A percentile compares a stretch with the other conserved stretches of the same genome.
phyloP scores from a whole-genome alignment of 2,113 vertebrate species.

The Calyptomena viridis region DNA sequence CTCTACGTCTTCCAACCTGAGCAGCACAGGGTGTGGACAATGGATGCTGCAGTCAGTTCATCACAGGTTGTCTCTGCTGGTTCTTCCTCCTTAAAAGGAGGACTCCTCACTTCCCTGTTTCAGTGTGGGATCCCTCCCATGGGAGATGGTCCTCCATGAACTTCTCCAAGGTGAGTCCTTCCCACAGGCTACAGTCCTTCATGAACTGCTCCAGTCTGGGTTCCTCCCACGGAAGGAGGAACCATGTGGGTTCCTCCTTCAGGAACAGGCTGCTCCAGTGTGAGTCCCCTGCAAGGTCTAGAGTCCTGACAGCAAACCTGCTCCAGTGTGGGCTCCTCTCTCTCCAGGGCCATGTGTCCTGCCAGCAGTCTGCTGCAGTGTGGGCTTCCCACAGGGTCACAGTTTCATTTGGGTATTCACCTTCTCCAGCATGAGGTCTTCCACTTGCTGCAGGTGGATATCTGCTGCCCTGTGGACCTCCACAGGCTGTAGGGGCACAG shows the following conservation, averaged over 20 bases:
- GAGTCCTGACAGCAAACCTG: neutral
- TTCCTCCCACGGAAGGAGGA: rapidly evolving
- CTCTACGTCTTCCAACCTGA: neutral
- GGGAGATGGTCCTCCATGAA: neutral
- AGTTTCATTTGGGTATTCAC: neutral
- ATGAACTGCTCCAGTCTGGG: rapidly evolving
- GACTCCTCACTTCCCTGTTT: neutral
- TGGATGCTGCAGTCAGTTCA: neutral
- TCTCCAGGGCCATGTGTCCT: neutral
- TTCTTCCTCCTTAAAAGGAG: neutral
- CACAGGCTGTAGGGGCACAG: neutral
- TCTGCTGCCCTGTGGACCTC: neutral
- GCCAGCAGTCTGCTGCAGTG: neutral
- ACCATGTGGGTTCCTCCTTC: neutral
- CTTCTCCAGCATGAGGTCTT: neutral
- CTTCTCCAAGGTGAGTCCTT: neutral
- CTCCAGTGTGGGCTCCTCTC: neutral
- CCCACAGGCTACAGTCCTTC: neutral
- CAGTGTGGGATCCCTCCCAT: neutral
- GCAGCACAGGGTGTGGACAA: neutral
- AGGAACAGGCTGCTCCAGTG: neutral
- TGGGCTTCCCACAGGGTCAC: neutral
- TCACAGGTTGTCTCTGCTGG: rapidly evolving
- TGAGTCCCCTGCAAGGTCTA: neutral
- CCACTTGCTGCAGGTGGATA: neutral